Evolutionary conservation across 2,113 vertebrate genomes (phyloP).

Genomic region (Psittacara wagleri): DNA sequence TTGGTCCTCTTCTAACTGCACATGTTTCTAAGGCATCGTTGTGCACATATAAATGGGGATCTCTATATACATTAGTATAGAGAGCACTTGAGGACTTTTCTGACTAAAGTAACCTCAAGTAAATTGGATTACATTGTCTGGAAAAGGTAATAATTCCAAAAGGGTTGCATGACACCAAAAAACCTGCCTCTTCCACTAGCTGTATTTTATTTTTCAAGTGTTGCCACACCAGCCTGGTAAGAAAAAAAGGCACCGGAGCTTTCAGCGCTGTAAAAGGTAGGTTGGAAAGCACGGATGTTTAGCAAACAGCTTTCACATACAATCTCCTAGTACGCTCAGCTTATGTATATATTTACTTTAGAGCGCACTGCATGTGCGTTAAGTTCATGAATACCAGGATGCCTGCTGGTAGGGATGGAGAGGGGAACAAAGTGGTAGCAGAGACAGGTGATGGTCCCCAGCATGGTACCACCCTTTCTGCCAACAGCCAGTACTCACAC

Average conservation of each 20-base stretch:
- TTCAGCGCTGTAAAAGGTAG: not conserved
- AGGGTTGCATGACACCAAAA: not conserved
- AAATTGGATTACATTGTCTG: not conserved
- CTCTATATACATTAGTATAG: not conserved
- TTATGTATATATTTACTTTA: slow-evolving; percentile 44
- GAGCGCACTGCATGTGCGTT: not conserved
- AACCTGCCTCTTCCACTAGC: not conserved
- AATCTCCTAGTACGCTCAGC: not conserved
- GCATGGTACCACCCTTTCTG: rapidly evolving
- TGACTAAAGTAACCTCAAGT: not conserved
- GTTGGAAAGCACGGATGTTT: not conserved
- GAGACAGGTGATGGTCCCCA: not conserved
- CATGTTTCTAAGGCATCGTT: not conserved
- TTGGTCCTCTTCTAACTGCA: not conserved
- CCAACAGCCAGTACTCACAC: slow-evolving; percentile 73
- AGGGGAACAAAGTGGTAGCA: not conserved
- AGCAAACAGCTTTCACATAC: slow-evolving; percentile 2
- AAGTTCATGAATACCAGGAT: not conserved
- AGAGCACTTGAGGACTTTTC: not conserved
- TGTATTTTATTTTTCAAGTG: not conserved
- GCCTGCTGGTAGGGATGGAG: not conserved
- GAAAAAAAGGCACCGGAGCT: rapidly evolving
- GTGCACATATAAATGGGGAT: not conserved
- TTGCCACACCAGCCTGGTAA: not conserved
- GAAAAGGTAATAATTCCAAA: not conserved